Percentiles rank a stretch among this genome's conserved stretches.
Evolutionary conservation across 2,888 invertebrate species (phyloP).

Genomic region (Tenthredo scrophulariae): DNA sequence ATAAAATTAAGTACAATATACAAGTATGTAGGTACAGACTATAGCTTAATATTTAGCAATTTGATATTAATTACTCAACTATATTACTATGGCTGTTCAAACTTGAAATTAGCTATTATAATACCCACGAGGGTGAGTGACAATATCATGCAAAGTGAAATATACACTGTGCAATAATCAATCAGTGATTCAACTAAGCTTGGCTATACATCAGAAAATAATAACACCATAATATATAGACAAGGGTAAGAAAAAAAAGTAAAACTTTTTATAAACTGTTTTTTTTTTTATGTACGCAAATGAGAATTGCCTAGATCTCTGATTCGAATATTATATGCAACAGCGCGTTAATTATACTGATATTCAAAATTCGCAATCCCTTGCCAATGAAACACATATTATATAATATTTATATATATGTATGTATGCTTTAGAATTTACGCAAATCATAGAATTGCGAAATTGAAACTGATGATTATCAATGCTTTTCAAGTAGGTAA

Average conservation of each 20-base stretch:
- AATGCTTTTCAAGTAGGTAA: slow-evolving; percentile 2
- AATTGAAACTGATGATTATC: slow-evolving; percentile 29
- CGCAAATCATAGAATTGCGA: slow-evolving; percentile 11
- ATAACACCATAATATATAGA: neutral
- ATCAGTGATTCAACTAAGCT: neutral
- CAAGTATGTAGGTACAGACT: slow-evolving; percentile 34
- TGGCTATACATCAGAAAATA: neutral
- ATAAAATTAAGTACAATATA: slow-evolving; percentile 40
- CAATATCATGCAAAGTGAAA: neutral
- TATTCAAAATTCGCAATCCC: slow-evolving; percentile 10
- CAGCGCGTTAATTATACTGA: neutral
- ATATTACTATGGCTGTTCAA: slow-evolving; percentile 18
- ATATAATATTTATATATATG: neutral
- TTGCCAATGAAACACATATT: neutral
- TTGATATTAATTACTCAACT: slow-evolving; percentile 16
- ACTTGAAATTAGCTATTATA: slow-evolving; percentile 17
- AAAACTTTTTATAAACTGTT: neutral
- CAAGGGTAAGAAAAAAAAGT: no score
- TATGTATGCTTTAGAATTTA: neutral
- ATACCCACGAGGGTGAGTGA: slow-evolving; percentile 14
- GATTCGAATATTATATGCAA: neutral
- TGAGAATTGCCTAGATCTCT: neutral
- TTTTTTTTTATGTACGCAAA: neutral
- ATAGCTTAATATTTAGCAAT: slow-evolving; percentile 5
- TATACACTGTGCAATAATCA: slow-evolving; percentile 2